A percentile compares a stretch with the other conserved stretches of the same genome.
These are phyloP conservation scores for Antheraea mylitta DNA, from an alignment of 1,140 invertebrate genomes.

Conservation along the genomic window DNA sequence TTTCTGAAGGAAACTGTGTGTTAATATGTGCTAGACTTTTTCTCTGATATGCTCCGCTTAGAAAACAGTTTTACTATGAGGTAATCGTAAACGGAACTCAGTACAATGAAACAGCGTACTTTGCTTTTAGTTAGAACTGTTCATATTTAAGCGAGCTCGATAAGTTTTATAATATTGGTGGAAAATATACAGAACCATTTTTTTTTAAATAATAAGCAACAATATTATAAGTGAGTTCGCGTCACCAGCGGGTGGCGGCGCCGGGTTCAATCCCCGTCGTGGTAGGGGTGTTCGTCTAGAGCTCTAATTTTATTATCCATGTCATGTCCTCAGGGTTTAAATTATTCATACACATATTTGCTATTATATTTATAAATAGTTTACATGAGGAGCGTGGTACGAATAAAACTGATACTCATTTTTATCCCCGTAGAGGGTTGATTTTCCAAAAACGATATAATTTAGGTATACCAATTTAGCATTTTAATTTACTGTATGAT, in stretches of 20 bases:
- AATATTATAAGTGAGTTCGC: not conserved
- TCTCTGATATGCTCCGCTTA: no score
- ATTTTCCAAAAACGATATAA: no score
- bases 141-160: no score
- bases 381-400: not conserved
- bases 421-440: not conserved
- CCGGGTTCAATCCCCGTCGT: constrained; percentile 2
- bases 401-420: not conserved
- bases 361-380: not conserved
- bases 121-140: no score
- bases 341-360: not conserved
- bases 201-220: not conserved
- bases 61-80: no score
- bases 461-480: no score
- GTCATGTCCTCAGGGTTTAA: not conserved
- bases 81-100: no score
- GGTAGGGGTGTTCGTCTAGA: not conserved
- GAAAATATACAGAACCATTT: not conserved
- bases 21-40: no score
- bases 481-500: no score
- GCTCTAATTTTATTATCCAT: constrained; percentile 3
- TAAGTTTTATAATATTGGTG: no score
- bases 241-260: constrained; percentile 2
- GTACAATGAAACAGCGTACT: no score
- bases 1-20: no score